Evolutionary conservation across 2,797 vertebrate genomes (phyloP).

Genomic region (Spinus pinus): DNA sequence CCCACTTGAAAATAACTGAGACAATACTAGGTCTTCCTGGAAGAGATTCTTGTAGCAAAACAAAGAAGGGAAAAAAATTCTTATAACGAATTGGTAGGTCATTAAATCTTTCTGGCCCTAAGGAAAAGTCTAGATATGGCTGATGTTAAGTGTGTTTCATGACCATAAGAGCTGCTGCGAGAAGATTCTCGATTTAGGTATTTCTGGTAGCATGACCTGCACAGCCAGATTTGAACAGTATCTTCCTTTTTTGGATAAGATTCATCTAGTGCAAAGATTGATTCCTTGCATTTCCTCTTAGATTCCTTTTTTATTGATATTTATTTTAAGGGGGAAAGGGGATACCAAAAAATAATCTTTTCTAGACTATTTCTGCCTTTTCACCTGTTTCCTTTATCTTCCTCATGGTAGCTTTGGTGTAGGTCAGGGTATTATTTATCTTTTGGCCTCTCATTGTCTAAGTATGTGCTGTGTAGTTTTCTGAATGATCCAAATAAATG

Average conservation of each 20-base stretch:
- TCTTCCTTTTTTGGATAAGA: neutral
- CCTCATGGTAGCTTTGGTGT: neutral
- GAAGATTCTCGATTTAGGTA: neutral
- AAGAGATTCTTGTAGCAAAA: neutral
- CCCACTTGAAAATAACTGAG: neutral
- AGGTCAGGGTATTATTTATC: neutral
- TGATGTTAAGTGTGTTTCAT: neutral
- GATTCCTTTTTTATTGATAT: neutral
- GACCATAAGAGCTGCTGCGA: neutral
- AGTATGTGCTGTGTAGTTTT: neutral
- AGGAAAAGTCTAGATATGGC: neutral
- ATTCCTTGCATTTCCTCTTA: neutral
- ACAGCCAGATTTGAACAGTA: neutral
- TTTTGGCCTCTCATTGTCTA: neutral
- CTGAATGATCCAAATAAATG: neutral
- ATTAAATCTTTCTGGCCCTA: neutral
- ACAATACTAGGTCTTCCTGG: neutral
- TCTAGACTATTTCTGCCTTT: neutral
- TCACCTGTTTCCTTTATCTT: neutral
- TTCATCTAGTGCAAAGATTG: neutral
- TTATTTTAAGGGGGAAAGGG: neutral
- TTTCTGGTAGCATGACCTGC: neutral
- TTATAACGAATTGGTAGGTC: neutral
- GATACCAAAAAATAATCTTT: neutral
- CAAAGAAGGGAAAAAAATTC: too few relatives aligned